Evolutionary conservation across 2,888 invertebrate species (phyloP), one percentile per base, ranked within the genome.

Genomic region (Harpagoxenus sublaevis): DNA sequence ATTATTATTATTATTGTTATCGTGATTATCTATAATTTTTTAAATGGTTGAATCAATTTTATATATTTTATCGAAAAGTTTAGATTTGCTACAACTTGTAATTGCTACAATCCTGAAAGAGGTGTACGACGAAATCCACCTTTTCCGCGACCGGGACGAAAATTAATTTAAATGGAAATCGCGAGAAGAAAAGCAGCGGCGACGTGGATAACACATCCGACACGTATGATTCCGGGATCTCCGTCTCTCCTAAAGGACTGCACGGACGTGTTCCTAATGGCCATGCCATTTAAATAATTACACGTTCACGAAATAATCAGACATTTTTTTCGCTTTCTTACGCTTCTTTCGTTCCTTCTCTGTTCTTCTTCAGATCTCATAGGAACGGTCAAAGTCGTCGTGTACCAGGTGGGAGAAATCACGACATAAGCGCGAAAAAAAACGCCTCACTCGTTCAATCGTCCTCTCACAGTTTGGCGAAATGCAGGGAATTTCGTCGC

Each of bases 121-220:
- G 42, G 18, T 18, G 28, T 15, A 31, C n/a, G 23, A 48, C 4
- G 18, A 55, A 66, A 42, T 42, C n/a, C 28, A 23, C 39, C 28
- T 28, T 28, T 10, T 63, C 0, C 39, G 39, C 66, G 55, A 35
- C 23, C 23, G n/a, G 9, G 18, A 28, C 12, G 8, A 39, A 73
- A 81, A 81, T 81, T 79, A 81, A 81, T 81, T 81, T 73, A 81
- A 81, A 81, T 81, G 79, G 48, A 81, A 73, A 81, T 81, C 39
- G 35, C 28, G 39, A 48, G 12, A 73, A 73, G 73, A 81, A 35
- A 73, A 81, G 60, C 35, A 23, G 45, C 10, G 45, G 18, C 31
- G 8, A 45, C 23, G 18, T 45, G 45, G 79, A 71, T 79, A 79
- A 48, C 57, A 60, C 57, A 48, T 60, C 18, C 48, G 71, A 71